Conservation (phyloP, 1,140 invertebrate genomes). For the Linepithema humile region DNA sequence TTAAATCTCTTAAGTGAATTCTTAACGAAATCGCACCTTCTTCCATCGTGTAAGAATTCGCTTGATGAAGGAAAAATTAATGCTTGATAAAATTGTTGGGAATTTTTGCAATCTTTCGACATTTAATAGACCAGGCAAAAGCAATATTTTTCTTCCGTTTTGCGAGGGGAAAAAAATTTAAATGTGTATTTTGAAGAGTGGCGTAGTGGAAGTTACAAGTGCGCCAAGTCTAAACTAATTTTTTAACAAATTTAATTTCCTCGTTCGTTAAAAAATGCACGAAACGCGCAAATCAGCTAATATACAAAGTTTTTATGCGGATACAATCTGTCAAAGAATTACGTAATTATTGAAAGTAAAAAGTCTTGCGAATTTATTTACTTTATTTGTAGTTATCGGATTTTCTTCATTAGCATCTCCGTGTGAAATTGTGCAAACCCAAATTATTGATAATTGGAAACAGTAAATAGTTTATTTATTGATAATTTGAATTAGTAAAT, state of each 20-base stretch:
- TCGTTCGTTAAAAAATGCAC: background rate
- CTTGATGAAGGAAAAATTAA: background rate
- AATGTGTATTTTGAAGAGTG: background rate
- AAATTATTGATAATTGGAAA: background rate
- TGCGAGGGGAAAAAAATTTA: background rate
- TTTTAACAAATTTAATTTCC: constrained; percentile 32
- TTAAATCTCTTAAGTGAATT: background rate
- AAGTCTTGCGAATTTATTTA: background rate
- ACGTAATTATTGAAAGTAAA: background rate
- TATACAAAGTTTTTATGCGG: background rate
- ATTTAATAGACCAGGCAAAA: background rate
- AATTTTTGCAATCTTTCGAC: background rate
- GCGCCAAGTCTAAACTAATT: background rate
- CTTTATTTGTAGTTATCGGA: background rate
- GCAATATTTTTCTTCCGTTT: background rate
- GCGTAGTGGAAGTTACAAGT: background rate
- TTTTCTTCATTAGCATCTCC: background rate
- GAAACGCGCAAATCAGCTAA: constrained; percentile 21
- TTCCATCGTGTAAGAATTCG: background rate
- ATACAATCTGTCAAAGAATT: background rate
- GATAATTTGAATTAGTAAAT: too few relatives aligned
- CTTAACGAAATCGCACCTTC: background rate
- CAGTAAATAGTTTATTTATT: too few relatives aligned
- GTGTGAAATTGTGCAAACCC: background rate
- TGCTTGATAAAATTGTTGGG: background rate